Base-by-base conservation (phyloP, 2,113 vertebrate species). In the Atractosteus spatula region DNA sequence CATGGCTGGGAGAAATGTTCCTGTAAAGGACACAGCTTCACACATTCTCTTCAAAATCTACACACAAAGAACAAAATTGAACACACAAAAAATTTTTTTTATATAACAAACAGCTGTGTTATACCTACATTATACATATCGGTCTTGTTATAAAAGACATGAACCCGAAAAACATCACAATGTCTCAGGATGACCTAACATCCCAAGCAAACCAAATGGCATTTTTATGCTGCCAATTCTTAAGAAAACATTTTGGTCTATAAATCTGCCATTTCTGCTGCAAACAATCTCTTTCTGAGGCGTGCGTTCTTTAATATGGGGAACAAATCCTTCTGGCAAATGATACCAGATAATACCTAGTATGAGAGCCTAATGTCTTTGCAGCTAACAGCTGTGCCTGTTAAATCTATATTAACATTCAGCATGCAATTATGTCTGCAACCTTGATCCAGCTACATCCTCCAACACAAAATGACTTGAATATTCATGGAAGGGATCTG, bases 241-340 rank as follows among this genome's bases (percentile, higher is more conserved):
- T 51, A 7, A 7, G 47, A 51, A 51, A 7, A 51, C 10, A 7
- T 51, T 51, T 51, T 51, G 47, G 47, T 51, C 5, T 51, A 51
- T 5, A 51, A 51, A 51, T 51, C 5, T 51, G 47, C 47, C 10
- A 10, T 51, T 51, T 51, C 47, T 51, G 80, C 76, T 84, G 85
- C 82, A 90, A 87, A 87, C 85, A 85, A 82, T 85, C 85, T 82
- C 79, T 79, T 87, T 87, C 85, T 80, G 80, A 80, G 77, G 76
- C 78, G 69, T 77, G 82, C 82, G 83, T 82, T 85, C 83, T 85
- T 84, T 82, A 81, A 82, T 62, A n/a, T 62, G 59, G 81, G 82
- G 82, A 85, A 83, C 85, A 88, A 87, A 89, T 87, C 83, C 84
- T 83, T 88, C 83, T 87, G 89, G 86, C 85, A 88, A 86, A 86